Conservation (phyloP, 2,888 invertebrate species). For the Nomada hirtipes region DNA sequence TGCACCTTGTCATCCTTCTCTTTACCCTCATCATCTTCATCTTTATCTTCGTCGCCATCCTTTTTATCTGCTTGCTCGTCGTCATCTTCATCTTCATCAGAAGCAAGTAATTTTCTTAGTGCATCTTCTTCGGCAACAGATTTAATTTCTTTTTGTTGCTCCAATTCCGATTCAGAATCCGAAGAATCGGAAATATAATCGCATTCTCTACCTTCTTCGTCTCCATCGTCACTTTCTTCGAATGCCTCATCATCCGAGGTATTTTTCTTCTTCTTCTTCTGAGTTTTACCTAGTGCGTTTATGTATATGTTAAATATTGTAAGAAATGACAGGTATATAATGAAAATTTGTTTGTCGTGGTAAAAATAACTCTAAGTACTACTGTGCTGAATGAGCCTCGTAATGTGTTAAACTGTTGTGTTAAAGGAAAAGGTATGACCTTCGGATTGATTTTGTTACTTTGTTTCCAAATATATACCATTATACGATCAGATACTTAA, state of each 20-base stretch:
- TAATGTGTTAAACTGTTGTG: too few species aligned
- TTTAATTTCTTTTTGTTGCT: constrained; percentile 90
- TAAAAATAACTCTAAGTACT: not conserved
- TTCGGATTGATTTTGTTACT: too few species aligned
- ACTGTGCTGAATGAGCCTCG: not conserved
- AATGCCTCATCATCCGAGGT: constrained; percentile 95
- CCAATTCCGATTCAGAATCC: constrained; percentile 90
- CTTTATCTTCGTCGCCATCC: constrained; percentile 90
- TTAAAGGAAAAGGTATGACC: too few species aligned
- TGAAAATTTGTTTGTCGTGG: not conserved
- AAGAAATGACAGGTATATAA: not conserved
- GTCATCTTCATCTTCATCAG: constrained; percentile 95
- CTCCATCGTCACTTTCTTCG: constrained; percentile 98
- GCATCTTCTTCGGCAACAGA: constrained; percentile 97
- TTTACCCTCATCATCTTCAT: constrained; percentile 87
- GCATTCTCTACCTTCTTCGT: constrained; percentile 96
- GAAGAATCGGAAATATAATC: constrained; percentile 97
- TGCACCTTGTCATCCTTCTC: constrained; percentile 87
- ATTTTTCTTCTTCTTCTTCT: constrained; percentile 89
- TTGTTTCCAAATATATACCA: too few species aligned
- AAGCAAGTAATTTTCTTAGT: constrained; percentile 93
- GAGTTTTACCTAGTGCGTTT: constrained; percentile 62
- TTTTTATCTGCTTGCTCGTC: constrained; percentile 93
- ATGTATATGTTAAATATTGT: constrained; percentile 12
- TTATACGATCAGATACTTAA: too few species aligned